A percentile compares a stretch with the other conserved stretches of the same genome.
These are phyloP conservation scores for Venustaconcha ellipsiformis DNA, from an alignment of 1,140 invertebrate species.

Conservation along the genomic window DNA sequence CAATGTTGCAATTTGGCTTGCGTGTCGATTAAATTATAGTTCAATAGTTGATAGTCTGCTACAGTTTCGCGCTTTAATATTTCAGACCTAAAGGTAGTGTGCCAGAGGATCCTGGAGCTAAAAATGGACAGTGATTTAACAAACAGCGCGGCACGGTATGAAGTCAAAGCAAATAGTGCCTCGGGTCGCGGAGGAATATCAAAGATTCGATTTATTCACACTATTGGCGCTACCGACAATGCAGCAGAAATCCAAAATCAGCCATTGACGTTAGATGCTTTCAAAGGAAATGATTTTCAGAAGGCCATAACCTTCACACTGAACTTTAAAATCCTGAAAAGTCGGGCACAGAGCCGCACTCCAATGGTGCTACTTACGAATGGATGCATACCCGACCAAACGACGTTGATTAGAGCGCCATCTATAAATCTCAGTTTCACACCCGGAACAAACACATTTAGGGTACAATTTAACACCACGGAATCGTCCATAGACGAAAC, in stretches of 20 bases:
- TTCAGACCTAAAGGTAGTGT: background rate
- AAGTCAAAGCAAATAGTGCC: slow-evolving; percentile 5
- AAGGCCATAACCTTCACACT: slow-evolving; percentile 17
- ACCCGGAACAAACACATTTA: slow-evolving; percentile 14
- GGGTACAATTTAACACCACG: slow-evolving; percentile 19
- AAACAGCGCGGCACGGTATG: slow-evolving; percentile 14
- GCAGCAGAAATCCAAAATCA: slow-evolving; percentile 25
- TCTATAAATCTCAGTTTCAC: slow-evolving; percentile 15
- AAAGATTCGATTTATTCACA: slow-evolving; percentile 14
- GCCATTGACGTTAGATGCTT: slow-evolving; percentile 21
- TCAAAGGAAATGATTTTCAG: slow-evolving; percentile 31
- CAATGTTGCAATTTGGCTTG: too few relatives aligned
- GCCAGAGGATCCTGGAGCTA: slow-evolving; percentile 23
- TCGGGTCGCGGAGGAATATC: slow-evolving; percentile 8
- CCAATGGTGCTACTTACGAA: slow-evolving; percentile 23
- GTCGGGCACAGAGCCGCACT: slow-evolving; percentile 2
- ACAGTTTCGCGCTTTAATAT: too few relatives aligned
- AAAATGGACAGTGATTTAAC: slow-evolving; percentile 18
- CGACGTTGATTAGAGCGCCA: slow-evolving; percentile 8
- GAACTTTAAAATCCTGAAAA: slow-evolving; percentile 22
- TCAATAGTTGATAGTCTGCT: too few relatives aligned
- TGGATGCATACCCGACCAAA: slow-evolving; percentile 11
- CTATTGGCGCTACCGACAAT: slow-evolving; percentile 8
- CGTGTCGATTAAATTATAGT: too few relatives aligned
- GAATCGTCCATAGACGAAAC: slow-evolving; percentile 7